These are phyloP conservation scores for Agrypnus murinus DNA, from an alignment of 2,888 invertebrate genomes.

Conservation along the genomic window DNA sequence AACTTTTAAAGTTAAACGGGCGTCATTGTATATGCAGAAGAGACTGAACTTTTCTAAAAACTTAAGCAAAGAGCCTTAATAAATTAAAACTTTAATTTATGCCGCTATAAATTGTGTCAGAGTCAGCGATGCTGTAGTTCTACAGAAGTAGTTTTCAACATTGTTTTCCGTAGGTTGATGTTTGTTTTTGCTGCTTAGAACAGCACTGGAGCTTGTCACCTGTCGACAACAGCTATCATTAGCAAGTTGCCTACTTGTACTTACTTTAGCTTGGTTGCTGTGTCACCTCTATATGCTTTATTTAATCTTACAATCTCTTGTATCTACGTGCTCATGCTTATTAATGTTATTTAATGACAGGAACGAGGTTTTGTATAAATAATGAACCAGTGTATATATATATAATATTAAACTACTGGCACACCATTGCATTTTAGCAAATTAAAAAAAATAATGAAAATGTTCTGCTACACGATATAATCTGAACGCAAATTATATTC, in stretches of 20 bases:
- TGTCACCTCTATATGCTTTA: constrained; percentile 45
- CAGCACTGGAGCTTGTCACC: constrained; percentile 53
- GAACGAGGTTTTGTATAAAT: constrained; percentile 27
- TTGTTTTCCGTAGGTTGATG: constrained; percentile 52
- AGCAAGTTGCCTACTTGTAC: constrained; percentile 50
- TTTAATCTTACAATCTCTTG: constrained; percentile 35
- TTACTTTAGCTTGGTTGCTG: constrained; percentile 45
- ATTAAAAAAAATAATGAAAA: constrained; percentile 19
- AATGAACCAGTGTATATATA: too few relatives aligned
- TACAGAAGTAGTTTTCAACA: constrained; percentile 50
- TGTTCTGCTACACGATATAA: constrained; percentile 16
- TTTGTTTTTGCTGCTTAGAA: constrained; percentile 50
- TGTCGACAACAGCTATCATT: constrained; percentile 56
- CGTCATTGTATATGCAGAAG: background rate
- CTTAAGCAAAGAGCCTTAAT: constrained; percentile 34
- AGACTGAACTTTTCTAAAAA: constrained; percentile 18
- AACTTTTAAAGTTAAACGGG: too few relatives aligned
- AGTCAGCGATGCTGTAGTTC: constrained; percentile 46
- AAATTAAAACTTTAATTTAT: constrained; percentile 52
- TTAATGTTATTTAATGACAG: constrained; percentile 42
- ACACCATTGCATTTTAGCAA: constrained; percentile 7
- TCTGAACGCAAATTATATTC: constrained; percentile 16
- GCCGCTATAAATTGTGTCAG: constrained; percentile 51
- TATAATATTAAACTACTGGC: background rate
- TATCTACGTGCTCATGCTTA: constrained; percentile 37